phyloP scores from a whole-genome alignment of 1,140 invertebrate genomes.

The Sycobia sp. region DNA sequence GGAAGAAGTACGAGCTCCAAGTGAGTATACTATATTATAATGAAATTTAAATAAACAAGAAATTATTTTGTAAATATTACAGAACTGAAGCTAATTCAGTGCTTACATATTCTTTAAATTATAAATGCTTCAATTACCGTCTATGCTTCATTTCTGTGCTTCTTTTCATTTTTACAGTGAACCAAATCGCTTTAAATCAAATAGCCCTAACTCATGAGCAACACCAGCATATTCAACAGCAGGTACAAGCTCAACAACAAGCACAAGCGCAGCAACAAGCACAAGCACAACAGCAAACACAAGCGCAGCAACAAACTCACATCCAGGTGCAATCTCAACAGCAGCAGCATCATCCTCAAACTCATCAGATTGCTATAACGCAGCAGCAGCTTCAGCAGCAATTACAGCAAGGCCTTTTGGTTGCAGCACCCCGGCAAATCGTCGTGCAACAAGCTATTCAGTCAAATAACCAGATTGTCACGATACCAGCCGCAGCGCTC shows the following conservation, averaged over 20 bases:
- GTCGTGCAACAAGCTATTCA: slow-evolving; percentile 61
- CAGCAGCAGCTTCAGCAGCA: slow-evolving; percentile 49
- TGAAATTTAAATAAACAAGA: background rate
- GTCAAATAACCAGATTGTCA: slow-evolving; percentile 53
- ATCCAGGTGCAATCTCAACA: slow-evolving; percentile 29
- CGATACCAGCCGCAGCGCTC: slow-evolving; percentile 55
- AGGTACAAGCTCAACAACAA: background rate
- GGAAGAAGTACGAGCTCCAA: slow-evolving; percentile 6
- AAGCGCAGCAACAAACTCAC: slow-evolving; percentile 14
- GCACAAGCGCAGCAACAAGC: background rate
- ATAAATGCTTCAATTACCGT: too few relatives aligned
- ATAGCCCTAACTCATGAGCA: slow-evolving; percentile 23
- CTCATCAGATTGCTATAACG: slow-evolving; percentile 42
- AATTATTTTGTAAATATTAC: too few relatives aligned
- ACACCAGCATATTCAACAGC: slow-evolving; percentile 46
- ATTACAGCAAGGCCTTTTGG: slow-evolving; percentile 56
- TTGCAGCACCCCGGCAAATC: slow-evolving; percentile 58
- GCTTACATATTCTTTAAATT: background rate
- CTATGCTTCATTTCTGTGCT: too few relatives aligned
- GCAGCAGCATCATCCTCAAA: slow-evolving; percentile 45
- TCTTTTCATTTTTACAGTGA: slow-evolving; percentile 2
- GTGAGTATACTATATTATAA: slow-evolving; percentile 4
- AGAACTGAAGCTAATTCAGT: too few relatives aligned
- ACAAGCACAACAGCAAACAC: background rate
- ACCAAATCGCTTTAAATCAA: background rate